Base-by-base conservation (phyloP, 2,797 vertebrate genomes). In the Knipowitschia caucasica region DNA sequence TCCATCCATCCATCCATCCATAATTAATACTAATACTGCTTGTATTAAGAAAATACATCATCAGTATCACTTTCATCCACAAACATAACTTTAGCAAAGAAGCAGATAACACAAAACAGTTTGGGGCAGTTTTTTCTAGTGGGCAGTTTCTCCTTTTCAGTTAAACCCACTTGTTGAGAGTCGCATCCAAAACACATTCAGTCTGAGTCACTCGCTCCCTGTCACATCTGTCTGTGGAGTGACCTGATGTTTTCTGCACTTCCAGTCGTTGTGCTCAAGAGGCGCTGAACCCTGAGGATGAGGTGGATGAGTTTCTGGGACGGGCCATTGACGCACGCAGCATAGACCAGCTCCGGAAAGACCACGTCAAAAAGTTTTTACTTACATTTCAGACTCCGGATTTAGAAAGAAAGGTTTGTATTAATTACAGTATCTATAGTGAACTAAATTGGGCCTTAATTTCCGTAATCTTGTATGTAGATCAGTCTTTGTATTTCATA, bases 241-340 rank as follows among this genome's bases (percentile, higher is more conserved):
- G 66, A 81, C 62, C 63, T 73, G 43, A 67, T 75, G 64, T 69
- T 68, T 53, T 47, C 2, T 54, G 64, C 64, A 1, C 70, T 72
- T 56, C 24, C 18, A 98, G 95, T 84, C 93, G 95, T 31, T 92
- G 94, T 4, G 85, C 89, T 46, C 95, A 96, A 82, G 96, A 98
- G 73, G 86, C 94, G 49, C 69, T 95, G 60, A 96, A 96, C 81
- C 94, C 95, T 0, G 95, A 98, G 82, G 95, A 98, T 0, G 96
- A 98, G 80, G 95, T 97, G 29, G 94, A 98, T 0, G 96, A 98
- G 77, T 98, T 98, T 78, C 88, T 98, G 44, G 93, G 92, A 52
- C 92, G 96, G 0, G 95, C 96, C 77, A 98, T 98, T 0, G 95
- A 98, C 0, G 95, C 95, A 1, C 94, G 95, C 50, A 98, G 95